Percentiles rank a stretch among this genome's conserved stretches.
phyloP scores from a whole-genome alignment of 2,888 invertebrate species.

The Thyatira batis region DNA sequence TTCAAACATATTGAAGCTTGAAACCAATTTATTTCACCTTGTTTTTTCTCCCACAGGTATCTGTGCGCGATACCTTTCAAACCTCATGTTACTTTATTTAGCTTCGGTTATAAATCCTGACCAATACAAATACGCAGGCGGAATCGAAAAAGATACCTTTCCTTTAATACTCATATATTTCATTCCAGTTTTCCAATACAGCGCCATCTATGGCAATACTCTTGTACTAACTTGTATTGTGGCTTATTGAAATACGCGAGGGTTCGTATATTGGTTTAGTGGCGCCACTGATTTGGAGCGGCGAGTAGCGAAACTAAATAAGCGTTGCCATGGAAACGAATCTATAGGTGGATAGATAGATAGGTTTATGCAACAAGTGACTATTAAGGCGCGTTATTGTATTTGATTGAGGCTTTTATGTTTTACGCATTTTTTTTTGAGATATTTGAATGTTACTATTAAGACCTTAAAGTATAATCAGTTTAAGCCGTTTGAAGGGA shows the following conservation, averaged over 20 bases:
- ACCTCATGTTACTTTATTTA: background rate
- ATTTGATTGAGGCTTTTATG: no score
- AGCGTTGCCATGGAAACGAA: background rate
- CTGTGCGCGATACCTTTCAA: background rate
- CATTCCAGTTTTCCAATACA: background rate
- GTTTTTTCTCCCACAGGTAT: background rate
- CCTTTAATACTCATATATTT: no score
- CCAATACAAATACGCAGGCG: background rate
- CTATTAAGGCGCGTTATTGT: no score
- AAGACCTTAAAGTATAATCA: no score
- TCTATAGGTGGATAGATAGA: no score
- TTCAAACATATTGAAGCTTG: background rate
- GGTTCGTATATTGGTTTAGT: slow-evolving; percentile 2
- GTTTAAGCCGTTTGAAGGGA: no score
- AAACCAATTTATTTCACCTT: background rate
- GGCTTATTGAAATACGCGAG: background rate
- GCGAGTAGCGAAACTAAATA: slow-evolving; percentile 28
- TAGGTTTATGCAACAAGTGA: no score
- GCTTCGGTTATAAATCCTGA: slow-evolving; percentile 1
- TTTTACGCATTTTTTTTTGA: no score
- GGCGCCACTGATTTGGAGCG: slow-evolving; percentile 16
- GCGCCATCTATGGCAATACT: background rate
- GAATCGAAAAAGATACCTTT: background rate
- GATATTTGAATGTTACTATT: no score
- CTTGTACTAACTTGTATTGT: background rate